Percentiles rank a stretch among this genome's conserved stretches.
phyloP scores from a whole-genome alignment of 2,113 vertebrate genomes.

The Gopherus flavomarginatus region DNA sequence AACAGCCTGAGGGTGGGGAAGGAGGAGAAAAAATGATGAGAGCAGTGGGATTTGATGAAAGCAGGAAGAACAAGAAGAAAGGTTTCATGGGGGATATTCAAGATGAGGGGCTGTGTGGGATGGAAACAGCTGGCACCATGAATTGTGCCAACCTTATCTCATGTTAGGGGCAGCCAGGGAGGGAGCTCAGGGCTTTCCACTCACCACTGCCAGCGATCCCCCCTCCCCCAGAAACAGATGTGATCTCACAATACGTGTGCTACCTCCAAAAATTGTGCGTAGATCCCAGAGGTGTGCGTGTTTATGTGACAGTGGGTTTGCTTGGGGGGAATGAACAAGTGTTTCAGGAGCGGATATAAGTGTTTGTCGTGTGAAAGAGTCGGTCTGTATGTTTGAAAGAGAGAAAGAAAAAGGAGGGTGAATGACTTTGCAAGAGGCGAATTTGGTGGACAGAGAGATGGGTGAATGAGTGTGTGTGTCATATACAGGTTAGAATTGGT shows the following conservation, averaged over 20 bases:
- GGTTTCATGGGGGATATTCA: not conserved
- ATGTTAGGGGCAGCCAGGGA: not conserved
- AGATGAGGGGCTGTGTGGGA: not conserved
- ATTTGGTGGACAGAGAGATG: slow-evolving; percentile 42
- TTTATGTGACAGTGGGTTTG: not conserved
- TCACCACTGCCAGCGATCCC: slow-evolving; percentile 47
- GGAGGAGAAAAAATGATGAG: not conserved
- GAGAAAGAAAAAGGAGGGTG: slow-evolving; percentile 5
- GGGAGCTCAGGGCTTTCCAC: slow-evolving; percentile 4
- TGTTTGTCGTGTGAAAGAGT: not conserved
- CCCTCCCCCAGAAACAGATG: slow-evolving; percentile 10
- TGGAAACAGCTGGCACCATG: not conserved
- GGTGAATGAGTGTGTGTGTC: slow-evolving; percentile 57
- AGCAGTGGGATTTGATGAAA: not conserved
- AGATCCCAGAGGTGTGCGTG: not conserved
- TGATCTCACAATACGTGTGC: not conserved
- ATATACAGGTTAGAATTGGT: slow-evolving; percentile 35
- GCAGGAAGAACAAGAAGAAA: not conserved
- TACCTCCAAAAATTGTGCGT: slow-evolving; percentile 4
- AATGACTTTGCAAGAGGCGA: slow-evolving; percentile 51
- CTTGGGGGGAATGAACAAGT: not conserved
- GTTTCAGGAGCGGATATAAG: not conserved
- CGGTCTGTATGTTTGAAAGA: not conserved
- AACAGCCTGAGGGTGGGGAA: not conserved
- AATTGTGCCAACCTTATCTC: slow-evolving; percentile 37